phyloP scores from a whole-genome alignment of 30 jellyfish, hydroid and myxozoan genomes.

The Cassiopea xamachana region DNA sequence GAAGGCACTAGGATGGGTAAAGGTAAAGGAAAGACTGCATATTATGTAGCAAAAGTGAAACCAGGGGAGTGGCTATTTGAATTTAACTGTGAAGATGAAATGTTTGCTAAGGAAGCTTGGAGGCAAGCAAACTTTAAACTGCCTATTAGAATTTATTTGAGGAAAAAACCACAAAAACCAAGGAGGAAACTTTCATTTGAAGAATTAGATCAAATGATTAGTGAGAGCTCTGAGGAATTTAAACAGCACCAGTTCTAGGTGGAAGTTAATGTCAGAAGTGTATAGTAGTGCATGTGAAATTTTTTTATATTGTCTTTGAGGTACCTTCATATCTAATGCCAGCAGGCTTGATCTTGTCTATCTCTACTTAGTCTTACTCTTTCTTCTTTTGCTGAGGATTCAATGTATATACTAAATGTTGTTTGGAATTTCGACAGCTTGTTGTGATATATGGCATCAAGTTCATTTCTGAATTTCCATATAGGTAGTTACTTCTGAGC shows the following conservation, averaged over 20 bases:
- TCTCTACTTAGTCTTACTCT: too few species aligned
- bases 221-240: constrained; percentile 7
- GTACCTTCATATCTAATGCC: too few species aligned
- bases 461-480: too few species aligned
- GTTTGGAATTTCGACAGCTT: too few species aligned
- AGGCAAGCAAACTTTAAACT: constrained; percentile 87
- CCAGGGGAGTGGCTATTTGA: constrained; percentile 90
- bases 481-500: too few species aligned
- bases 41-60: constrained; percentile 84
- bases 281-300: background rate
- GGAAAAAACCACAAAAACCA: constrained; percentile 84
- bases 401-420: too few species aligned
- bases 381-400: too few species aligned
- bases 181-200: constrained; percentile 31
- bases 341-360: too few species aligned
- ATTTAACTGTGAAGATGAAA: constrained; percentile 89
- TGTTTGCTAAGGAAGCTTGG: constrained; percentile 87
- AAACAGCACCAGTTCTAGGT: background rate
- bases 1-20: constrained; percentile 97
- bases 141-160: constrained; percentile 80
- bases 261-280: background rate
- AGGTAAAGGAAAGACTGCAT: constrained; percentile 95
- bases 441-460: too few species aligned
- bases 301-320: too few species aligned
- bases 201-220: constrained; percentile 42